A percentile compares a stretch with the other conserved stretches of the same genome.
Evolutionary conservation across 2,113 vertebrate genomes (phyloP).

Genomic region (Gymnarchus niloticus): DNA sequence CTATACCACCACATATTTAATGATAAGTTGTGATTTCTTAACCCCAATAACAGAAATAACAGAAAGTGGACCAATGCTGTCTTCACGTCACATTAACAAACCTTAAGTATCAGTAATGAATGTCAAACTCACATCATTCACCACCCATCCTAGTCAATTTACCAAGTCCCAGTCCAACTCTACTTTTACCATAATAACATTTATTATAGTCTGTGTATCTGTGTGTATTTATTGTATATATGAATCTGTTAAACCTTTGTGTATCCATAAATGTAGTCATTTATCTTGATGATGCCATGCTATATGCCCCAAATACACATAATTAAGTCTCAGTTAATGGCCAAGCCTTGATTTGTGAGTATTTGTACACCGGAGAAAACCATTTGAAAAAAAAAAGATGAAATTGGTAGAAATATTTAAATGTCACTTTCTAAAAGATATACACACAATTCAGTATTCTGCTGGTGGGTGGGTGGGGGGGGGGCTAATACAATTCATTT

Average conservation of each 20-base stretch:
- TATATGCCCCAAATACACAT: background rate
- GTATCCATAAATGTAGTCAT: background rate
- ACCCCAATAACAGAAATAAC: background rate
- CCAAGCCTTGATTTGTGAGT: background rate
- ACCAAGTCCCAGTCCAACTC: background rate
- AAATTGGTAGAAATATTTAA: background rate
- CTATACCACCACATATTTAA: background rate
- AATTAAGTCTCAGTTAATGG: background rate
- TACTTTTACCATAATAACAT: background rate
- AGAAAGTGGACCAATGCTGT: background rate
- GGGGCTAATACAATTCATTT: too few species aligned
- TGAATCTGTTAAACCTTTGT: background rate
- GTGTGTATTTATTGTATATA: background rate
- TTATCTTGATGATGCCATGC: background rate
- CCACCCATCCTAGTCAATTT: background rate
- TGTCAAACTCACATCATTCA: background rate
- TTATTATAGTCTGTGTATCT: background rate
- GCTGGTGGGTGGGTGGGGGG: background rate
- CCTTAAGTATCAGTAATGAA: background rate
- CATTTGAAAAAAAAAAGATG: background rate
- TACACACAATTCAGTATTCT: background rate
- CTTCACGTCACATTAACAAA: background rate
- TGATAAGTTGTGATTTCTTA: background rate
- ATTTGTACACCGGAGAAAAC: background rate
- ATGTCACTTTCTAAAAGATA: too few species aligned